phyloP scores from a whole-genome alignment of 2,113 vertebrate genomes.

The Ochotona curzoniae region DNA sequence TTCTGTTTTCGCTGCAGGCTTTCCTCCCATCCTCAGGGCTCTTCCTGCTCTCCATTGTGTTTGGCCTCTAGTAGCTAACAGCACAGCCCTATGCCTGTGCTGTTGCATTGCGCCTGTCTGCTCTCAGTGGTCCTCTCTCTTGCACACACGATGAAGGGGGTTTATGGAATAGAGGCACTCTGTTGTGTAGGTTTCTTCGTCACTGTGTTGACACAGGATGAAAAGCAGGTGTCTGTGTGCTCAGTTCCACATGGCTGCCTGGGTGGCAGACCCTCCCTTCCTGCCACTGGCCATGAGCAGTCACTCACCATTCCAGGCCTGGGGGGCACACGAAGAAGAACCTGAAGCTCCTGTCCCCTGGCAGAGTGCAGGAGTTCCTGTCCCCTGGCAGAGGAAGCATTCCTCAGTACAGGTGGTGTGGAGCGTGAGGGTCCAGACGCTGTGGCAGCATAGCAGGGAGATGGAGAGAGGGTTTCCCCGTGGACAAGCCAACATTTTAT shows the following conservation, averaged over 20 bases:
- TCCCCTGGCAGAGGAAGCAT: fast-evolving
- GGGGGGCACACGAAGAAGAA: background rate
- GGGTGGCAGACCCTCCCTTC: background rate
- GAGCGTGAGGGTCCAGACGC: background rate
- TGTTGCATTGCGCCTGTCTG: background rate
- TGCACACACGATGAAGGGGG: fast-evolving
- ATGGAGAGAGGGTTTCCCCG: background rate
- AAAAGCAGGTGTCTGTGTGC: background rate
- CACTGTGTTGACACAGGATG: background rate
- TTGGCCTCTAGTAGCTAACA: no score
- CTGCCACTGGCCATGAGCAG: background rate
- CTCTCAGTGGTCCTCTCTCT: background rate
- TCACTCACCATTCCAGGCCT: background rate
- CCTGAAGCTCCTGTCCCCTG: background rate
- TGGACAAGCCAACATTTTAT: background rate
- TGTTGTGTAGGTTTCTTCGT: background rate
- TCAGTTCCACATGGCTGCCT: background rate
- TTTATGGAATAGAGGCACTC: background rate
- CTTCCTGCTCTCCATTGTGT: background rate
- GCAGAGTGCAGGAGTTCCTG: background rate
- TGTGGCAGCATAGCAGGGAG: background rate
- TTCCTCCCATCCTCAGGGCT: background rate
- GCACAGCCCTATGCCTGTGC: background rate
- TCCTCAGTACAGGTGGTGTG: background rate
- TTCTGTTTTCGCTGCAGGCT: background rate